Conservation (phyloP, 2,113 vertebrate genomes). For the Oreotrochilus melanogaster region DNA sequence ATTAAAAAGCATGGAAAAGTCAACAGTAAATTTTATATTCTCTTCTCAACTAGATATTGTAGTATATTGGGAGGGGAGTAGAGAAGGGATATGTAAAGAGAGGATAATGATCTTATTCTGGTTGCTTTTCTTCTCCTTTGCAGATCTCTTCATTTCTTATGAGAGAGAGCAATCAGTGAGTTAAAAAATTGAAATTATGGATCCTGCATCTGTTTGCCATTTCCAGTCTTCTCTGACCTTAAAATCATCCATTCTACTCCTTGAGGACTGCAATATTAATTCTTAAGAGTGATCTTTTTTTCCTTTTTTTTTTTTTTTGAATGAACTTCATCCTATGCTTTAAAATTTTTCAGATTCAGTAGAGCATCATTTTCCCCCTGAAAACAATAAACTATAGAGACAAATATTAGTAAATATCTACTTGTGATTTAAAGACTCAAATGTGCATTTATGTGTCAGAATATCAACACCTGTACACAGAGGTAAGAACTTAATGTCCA, state of each 20-base stretch:
- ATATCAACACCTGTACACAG: background rate
- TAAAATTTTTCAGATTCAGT: background rate
- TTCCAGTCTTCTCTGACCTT: background rate
- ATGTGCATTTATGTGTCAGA: background rate
- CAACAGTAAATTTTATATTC: background rate
- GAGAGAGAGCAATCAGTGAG: background rate
- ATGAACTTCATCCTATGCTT: background rate
- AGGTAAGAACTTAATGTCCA: background rate
- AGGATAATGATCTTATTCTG: conserved; percentile 24
- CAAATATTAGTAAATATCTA: background rate
- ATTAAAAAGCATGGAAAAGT: conserved; percentile 29
- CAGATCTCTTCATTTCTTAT: background rate
- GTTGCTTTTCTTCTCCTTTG: background rate
- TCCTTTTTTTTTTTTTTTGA: background rate
- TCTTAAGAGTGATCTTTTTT: background rate
- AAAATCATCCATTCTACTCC: background rate
- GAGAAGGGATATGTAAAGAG: background rate
- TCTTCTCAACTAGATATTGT: background rate
- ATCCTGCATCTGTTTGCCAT: background rate
- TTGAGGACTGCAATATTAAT: background rate
- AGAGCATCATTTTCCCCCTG: accelerated
- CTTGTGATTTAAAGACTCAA: background rate
- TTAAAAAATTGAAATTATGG: conserved; percentile 2
- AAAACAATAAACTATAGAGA: background rate
- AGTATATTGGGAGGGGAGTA: background rate